Conservation (phyloP, 2,797 vertebrate species). For the Enteromius thamalakanensis region DNA sequence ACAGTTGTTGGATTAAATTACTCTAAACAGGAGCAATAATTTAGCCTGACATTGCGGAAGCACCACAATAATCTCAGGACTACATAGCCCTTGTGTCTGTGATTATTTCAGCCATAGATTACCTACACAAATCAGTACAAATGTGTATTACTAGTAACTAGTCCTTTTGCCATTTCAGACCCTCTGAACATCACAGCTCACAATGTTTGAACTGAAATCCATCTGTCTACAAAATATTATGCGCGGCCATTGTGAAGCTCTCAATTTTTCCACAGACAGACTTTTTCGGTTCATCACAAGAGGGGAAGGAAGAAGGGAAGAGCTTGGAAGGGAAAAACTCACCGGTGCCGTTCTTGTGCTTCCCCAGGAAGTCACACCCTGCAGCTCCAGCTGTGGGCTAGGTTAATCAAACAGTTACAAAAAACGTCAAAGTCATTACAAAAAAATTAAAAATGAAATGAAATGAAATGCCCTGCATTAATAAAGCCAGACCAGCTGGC, state of each 20-base stretch:
- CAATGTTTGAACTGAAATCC: background rate
- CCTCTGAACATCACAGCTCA: background rate
- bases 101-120: background rate
- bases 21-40: constrained; percentile 66
- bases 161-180: background rate
- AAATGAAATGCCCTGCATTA: constrained; percentile 82
- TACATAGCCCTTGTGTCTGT: background rate
- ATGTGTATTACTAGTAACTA: background rate
- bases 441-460: constrained; percentile 37
- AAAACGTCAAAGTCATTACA: constrained; percentile 59
- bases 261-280: constrained; percentile 54
- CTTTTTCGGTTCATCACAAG: constrained; percentile 50
- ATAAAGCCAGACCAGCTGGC: constrained; percentile 99
- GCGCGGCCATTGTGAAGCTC: constrained; percentile 17
- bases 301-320: constrained; percentile 60
- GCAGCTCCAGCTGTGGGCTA: constrained; percentile 93
- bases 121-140: background rate
- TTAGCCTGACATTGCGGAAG: constrained; percentile 37
- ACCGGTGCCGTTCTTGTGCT: constrained; percentile 89
- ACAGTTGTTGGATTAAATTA: constrained; percentile 72
- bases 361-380: constrained; percentile 94
- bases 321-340: constrained; percentile 80
- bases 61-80: constrained; percentile 49
- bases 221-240: background rate
- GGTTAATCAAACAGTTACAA: constrained; percentile 81